Base-by-base conservation (phyloP, 2,888 invertebrate species). In the Drosophila kanekoi region DNA sequence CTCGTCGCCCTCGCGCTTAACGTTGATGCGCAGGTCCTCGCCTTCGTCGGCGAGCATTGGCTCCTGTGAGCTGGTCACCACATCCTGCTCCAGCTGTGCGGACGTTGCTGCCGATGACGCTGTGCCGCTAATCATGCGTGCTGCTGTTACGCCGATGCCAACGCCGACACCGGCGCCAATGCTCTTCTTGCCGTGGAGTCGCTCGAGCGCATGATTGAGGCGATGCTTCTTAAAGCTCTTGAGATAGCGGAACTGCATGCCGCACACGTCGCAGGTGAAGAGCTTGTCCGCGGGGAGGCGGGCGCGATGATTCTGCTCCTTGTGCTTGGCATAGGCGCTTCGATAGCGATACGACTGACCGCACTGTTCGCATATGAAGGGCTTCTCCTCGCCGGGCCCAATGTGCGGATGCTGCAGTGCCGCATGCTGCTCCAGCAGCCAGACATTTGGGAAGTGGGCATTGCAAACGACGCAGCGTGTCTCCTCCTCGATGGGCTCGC, bases 211-310 rank as follows among this genome's bases (percentile, higher is more conserved):
- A 91, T 97, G 97, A 89, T 97, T 97, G 61, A 97, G 94, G 23
- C 97, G 94, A 90, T 97, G 97, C 92, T 97, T 97, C 92, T 97
- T 97, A 92, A 97, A 97, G 0, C 97, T 97, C 90, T 97, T 97
- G 51, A 97, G 94, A 92, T 97, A 97, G 76, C 97, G 94, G 59
- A 97, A 97, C 91, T 97, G 97, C 97, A 97, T 97, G 67, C 97
- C 97, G 92, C 97, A 97, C 3, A 97, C 97, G 90, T 97, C 97
- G 90, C 97, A 97, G 18, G 97, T 97, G 93, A 97, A 97, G 16
- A 97, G 94, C 92, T 97, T 97, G 92, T 97, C 97, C 28, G 97
- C 97, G 2, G 97, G 97, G 45, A 97, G 93, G 16, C 97, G 94
- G 3, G 97, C 97, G 18, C 97, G 95, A 90, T 97, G 97, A 91